Conservation (phyloP, 2,888 invertebrate species). For the Entomobrya multifasciata region DNA sequence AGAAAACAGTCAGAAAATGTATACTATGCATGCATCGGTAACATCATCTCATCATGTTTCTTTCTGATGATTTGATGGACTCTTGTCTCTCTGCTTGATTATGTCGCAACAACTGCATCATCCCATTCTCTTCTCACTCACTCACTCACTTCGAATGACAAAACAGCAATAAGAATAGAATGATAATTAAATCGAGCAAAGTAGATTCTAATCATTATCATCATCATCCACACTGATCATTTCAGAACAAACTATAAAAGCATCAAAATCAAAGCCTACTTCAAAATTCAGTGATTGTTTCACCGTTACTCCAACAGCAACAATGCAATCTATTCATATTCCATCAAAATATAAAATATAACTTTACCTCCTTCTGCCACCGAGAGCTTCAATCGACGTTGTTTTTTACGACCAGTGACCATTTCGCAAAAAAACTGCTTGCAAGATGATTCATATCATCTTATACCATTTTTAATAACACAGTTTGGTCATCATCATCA, state of each 20-base stretch:
- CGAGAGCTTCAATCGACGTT: no score
- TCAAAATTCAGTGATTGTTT: neutral
- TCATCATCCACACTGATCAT: no score
- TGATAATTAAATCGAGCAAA: constrained; percentile 15
- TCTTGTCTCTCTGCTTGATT: constrained; percentile 12
- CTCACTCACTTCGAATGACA: neutral
- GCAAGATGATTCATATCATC: neutral
- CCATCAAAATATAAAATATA: no score
- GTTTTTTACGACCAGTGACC: no score
- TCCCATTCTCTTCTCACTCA: neutral
- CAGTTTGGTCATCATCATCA: neutral
- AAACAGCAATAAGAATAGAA: constrained; percentile 25
- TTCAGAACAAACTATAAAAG: neutral
- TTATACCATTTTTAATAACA: neutral
- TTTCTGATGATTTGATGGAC: constrained; percentile 1
- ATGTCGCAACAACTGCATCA: neutral
- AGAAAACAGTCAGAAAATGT: neutral
- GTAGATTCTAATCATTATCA: neutral
- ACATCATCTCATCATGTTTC: neutral
- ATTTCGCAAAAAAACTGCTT: no score
- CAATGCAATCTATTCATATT: no score
- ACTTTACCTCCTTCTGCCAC: no score
- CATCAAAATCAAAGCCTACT: neutral
- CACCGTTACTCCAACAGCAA: neutral
- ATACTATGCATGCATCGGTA: no score